Evolutionary conservation across 2,888 invertebrate genomes (phyloP).

Genomic region (Nemoura dubitans): DNA sequence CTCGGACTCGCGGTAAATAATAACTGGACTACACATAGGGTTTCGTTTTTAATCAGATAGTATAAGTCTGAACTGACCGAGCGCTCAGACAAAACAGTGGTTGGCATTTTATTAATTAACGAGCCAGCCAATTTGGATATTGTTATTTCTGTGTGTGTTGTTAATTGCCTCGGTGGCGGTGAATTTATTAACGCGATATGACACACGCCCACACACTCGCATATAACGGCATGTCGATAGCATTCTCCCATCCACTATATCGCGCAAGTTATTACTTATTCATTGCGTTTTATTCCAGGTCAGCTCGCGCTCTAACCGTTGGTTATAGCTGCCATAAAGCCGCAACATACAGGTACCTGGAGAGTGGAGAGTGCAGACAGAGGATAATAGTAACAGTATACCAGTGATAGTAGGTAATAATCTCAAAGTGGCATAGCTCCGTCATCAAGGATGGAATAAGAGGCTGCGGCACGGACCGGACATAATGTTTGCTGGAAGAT

Average conservation of each 20-base stretch:
- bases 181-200: neutral
- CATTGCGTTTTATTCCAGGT: neutral
- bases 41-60: constrained; percentile 10
- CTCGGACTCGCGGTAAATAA: neutral
- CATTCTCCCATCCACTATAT: neutral
- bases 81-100: neutral
- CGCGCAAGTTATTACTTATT: neutral
- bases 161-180: constrained; percentile 15
- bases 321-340: neutral
- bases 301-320: neutral
- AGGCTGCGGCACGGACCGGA: neutral
- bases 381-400: neutral
- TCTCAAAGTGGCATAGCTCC: neutral
- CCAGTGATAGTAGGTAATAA: neutral
- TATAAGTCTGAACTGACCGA: neutral
- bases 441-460: neutral
- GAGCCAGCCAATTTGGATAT: constrained; percentile 15
- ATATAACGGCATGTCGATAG: neutral
- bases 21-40: neutral
- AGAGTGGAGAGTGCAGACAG: neutral
- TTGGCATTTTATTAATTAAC: constrained; percentile 19
- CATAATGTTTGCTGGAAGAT: too few relatives aligned
- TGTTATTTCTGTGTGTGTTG: constrained; percentile 14
- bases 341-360: neutral
- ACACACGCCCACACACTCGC: neutral